phyloP scores from a whole-genome alignment of 2,888 invertebrate species.

The Hydraecia micacea region DNA sequence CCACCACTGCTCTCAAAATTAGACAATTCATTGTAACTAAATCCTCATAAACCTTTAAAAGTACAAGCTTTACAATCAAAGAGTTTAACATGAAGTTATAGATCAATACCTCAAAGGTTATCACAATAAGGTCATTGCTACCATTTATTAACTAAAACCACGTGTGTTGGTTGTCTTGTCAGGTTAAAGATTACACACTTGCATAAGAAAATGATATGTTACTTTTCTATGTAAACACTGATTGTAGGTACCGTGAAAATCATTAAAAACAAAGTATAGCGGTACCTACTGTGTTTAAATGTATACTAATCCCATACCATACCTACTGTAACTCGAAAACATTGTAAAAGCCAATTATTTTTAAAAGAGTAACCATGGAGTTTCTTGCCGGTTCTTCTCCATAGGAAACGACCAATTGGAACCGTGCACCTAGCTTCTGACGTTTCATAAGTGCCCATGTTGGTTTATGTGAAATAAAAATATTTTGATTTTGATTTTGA shows the following conservation, averaged over 20 bases:
- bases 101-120: conserved; percentile 18
- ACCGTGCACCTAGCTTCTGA: too few relatives aligned
- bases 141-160: conserved; percentile 10
- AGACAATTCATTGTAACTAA: background rate
- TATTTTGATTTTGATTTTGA: too few relatives aligned
- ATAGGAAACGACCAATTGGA: too few relatives aligned
- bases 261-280: background rate
- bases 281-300: background rate
- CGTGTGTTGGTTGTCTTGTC: conserved; percentile 9
- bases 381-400: too few relatives aligned
- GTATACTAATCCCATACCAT: background rate
- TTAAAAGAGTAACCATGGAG: too few relatives aligned
- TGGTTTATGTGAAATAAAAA: too few relatives aligned
- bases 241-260: background rate
- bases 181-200: conserved; percentile 30
- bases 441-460: too few relatives aligned
- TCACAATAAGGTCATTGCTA: conserved; percentile 29
- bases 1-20: background rate
- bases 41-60: background rate
- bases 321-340: too few relatives aligned
- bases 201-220: conserved; percentile 21
- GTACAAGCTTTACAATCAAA: background rate
- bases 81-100: background rate
- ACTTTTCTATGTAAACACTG: conserved; percentile 2
- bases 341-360: too few relatives aligned